A percentile compares a stretch with the other conserved stretches of the same genome.
Evolutionary conservation across 1,140 invertebrate genomes (phyloP).

Genomic region (Chionoecetes opilio): DNA sequence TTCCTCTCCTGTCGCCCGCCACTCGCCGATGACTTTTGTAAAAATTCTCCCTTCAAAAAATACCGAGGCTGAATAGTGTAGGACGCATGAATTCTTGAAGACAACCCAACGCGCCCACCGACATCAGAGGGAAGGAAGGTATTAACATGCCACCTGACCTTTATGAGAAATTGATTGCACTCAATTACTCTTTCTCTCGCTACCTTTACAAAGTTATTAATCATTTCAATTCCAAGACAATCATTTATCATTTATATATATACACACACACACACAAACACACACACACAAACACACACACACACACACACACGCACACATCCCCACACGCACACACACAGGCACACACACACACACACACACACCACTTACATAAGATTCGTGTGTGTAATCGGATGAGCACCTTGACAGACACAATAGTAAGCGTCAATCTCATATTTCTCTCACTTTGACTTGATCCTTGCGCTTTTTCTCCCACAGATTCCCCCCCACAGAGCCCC

Average conservation of each 20-base stretch:
- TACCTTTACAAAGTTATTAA: conserved; percentile 1
- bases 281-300: no score
- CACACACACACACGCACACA: no score
- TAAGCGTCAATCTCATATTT: no score
- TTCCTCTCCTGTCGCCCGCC: neutral
- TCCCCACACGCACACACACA: no score
- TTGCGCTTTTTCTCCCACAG: no score
- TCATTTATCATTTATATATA: neutral
- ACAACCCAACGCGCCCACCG: neutral
- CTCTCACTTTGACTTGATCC: no score
- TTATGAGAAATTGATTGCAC: neutral
- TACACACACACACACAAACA: neutral
- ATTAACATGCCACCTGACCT: neutral
- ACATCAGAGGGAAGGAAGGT: neutral
- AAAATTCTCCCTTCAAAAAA: neutral
- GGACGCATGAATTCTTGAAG: neutral
- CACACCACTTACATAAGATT: no score
- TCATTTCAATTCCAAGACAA: neutral
- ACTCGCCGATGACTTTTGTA: neutral
- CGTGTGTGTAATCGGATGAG: no score
- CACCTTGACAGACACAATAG: no score
- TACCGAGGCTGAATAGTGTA: neutral
- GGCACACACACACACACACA: no score
- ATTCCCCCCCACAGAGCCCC: no score
- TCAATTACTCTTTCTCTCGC: conserved; percentile 29